Conservation (phyloP, 2,113 vertebrate species). For the Octodon degus region DNA sequence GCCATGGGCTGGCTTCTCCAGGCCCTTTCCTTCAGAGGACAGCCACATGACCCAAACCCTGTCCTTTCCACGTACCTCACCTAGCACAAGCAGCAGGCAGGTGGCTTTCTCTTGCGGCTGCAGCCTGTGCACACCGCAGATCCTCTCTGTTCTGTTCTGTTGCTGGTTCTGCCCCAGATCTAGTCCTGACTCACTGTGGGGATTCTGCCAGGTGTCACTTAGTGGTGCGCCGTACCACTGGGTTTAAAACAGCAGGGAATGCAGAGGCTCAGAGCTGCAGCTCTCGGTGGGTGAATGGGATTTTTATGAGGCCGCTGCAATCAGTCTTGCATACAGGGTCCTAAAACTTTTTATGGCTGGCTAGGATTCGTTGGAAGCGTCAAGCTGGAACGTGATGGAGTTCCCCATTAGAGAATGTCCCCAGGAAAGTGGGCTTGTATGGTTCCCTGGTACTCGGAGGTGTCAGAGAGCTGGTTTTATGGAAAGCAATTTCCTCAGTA, state of each 20-base stretch:
- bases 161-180: slow-evolving; percentile 11
- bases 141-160: background rate
- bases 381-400: slow-evolving; percentile 81
- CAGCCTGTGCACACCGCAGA: background rate
- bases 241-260: slow-evolving; percentile 74
- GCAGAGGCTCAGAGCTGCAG: slow-evolving; percentile 74
- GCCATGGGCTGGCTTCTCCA: background rate
- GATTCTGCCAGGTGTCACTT: slow-evolving; percentile 58
- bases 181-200: background rate
- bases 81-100: background rate
- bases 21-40: background rate
- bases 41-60: background rate
- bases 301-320: slow-evolving; percentile 76
- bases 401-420: slow-evolving; percentile 79
- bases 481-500: slow-evolving; percentile 78
- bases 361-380: slow-evolving; percentile 78
- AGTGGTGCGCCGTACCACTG: background rate
- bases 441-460: slow-evolving; percentile 74
- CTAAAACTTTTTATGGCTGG: slow-evolving; percentile 80
- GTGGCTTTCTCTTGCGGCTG: background rate
- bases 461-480: slow-evolving; percentile 82
- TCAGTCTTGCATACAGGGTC: slow-evolving; percentile 75
- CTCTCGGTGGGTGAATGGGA: slow-evolving; percentile 76
- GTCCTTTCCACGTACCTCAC: background rate
- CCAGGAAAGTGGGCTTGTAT: slow-evolving; percentile 75